Evolutionary conservation across 2,113 vertebrate genomes (phyloP), one percentile per base, ranked within the genome.

Genomic region (Garra rufa): DNA sequence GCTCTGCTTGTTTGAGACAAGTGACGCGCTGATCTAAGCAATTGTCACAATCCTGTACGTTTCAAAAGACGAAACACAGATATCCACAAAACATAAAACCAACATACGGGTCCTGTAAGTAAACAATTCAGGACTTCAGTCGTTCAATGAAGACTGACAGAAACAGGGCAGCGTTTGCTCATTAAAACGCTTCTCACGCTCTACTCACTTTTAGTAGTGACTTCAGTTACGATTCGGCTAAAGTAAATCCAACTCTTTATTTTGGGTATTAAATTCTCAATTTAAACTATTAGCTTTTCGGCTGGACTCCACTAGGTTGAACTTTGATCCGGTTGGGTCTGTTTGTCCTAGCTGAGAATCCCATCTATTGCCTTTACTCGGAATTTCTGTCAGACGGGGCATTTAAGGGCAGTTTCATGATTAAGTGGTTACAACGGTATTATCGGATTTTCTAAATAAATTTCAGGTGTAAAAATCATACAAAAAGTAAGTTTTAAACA

Each of bases 1-100:
- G 81, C 65, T 83, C 85, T 76, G 89, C 13, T 88, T 89, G 85
- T 38, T 78, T 52, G 61, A 48, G 77, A 75, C 55, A 82, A 46
- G 41, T 13, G 28, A 19, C 10, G 24, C 14, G 26, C 15, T 71
- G 7, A 30, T 34, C 41, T 11, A 41, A 41, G 34, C 9, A n/a
- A n/a, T 9, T 15, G 9, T 11, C 59, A 41, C 28, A 57, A 15
- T 3, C 34, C 9, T 41, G 9, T 34, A 46, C 46, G 44, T 19
- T 48, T 46, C 24, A 30, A 80, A 80, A 65, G 1, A n/a, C 2
- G 10, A 38, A 38, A 57, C 4, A 4, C 50, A 34, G 8, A 65
- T 67, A 80, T 48, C 21, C 41, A 10, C 26, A 26, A 28, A 46
- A 65, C 4, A 14, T 80, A 28, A 48, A 80, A 48, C 6, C 9